phyloP scores from a whole-genome alignment of 2,113 vertebrate species.

The Cavia aperea region DNA sequence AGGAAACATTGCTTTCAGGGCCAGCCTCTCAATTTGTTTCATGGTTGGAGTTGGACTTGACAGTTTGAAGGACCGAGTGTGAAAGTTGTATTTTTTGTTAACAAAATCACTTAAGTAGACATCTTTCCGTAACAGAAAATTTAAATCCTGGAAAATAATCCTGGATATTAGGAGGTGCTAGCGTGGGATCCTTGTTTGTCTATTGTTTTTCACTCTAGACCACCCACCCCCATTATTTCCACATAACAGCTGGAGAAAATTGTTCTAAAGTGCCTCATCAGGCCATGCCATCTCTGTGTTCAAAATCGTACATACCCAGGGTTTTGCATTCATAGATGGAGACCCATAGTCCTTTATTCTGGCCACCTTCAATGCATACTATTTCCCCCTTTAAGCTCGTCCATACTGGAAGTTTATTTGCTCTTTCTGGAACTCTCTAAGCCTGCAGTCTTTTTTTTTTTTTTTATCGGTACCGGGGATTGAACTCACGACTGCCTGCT shows the following conservation, averaged over 20 bases:
- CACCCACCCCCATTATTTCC: background rate
- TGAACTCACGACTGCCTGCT: too few relatives aligned
- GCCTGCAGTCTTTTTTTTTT: background rate
- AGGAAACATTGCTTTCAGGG: background rate
- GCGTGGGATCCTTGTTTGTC: background rate
- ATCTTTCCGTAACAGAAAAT: background rate
- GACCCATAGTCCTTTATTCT: background rate
- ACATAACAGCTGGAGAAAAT: background rate
- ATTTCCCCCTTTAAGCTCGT: background rate
- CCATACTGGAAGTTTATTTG: background rate
- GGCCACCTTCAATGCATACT: background rate
- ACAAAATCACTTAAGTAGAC: background rate
- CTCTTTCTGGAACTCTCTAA: background rate
- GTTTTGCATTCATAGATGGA: background rate
- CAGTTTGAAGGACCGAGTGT: background rate
- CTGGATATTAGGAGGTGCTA: background rate
- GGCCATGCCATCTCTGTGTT: background rate
- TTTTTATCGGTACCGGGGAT: too few relatives aligned
- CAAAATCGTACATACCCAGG: background rate
- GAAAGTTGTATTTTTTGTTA: background rate
- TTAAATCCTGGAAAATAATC: background rate
- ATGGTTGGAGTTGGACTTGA: background rate
- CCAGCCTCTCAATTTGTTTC: background rate
- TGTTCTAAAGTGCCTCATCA: background rate
- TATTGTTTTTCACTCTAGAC: background rate